These are phyloP conservation scores for Betta splendens DNA, from an alignment of 2,797 vertebrate genomes.

Conservation along the genomic window DNA sequence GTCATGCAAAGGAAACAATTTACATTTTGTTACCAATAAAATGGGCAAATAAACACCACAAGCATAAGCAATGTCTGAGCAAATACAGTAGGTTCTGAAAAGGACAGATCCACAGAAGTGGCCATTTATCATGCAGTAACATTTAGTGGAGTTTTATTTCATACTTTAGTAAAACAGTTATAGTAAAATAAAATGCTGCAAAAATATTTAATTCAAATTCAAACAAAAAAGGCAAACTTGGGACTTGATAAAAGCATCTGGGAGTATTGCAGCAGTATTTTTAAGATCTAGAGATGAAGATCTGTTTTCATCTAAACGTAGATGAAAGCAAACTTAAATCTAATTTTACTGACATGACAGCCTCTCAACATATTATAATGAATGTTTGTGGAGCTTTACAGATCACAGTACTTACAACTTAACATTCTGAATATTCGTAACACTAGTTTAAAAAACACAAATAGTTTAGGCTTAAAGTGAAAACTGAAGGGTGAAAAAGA, in stretches of 20 bases:
- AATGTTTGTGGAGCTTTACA: constrained; percentile 14
- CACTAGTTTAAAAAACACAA: no score
- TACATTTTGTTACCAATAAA: constrained; percentile 34
- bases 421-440: constrained; percentile 40
- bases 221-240: constrained; percentile 3
- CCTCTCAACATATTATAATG: constrained; percentile 3
- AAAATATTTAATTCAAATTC: not conserved
- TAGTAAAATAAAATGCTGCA: constrained; percentile 13
- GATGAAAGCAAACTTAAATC: constrained; percentile 4
- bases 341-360: constrained; percentile 24
- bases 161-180: constrained; percentile 9
- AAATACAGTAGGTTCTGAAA: constrained; percentile 19
- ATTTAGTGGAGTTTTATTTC: not conserved
- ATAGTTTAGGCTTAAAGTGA: constrained; percentile 13
- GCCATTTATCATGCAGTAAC: not conserved
- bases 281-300: constrained; percentile 7
- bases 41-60: constrained; percentile 43
- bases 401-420: constrained; percentile 63
- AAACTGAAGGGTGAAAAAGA: constrained; percentile 1
- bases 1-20: constrained; percentile 62
- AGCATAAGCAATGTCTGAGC: constrained; percentile 24
- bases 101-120: constrained; percentile 1
- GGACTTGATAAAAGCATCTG: constrained; percentile 17
- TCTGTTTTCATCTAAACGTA: not conserved
- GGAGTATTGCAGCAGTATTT: constrained; percentile 8